phyloP scores from a whole-genome alignment of 2,113 vertebrate species.

The Sander vitreus region DNA sequence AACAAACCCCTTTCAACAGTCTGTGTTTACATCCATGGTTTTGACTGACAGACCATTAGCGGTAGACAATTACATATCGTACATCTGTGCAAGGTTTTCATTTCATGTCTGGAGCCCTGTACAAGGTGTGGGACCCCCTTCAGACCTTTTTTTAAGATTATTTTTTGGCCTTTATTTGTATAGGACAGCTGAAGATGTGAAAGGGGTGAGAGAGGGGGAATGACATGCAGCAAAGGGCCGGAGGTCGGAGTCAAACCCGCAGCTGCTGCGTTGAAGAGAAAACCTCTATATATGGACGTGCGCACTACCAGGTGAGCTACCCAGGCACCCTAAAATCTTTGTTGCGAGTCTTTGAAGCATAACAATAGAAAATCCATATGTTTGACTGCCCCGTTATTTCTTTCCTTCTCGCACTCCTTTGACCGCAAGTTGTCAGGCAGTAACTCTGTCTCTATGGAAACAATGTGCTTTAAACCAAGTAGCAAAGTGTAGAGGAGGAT shows the following conservation, averaged over 20 bases:
- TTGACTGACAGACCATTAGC: too few species aligned
- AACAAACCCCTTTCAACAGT: too few species aligned
- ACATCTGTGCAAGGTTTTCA: background rate
- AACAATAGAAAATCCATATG: constrained; percentile 5
- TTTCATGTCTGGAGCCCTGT: background rate
- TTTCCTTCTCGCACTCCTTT: constrained; percentile 10
- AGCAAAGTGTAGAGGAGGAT: constrained; percentile 20
- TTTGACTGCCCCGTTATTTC: constrained; percentile 28
- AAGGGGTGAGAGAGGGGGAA: too few species aligned
- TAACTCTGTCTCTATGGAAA: constrained; percentile 62
- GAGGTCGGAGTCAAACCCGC: too few species aligned
- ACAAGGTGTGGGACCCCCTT: background rate
- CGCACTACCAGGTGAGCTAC: too few species aligned
- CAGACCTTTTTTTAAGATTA: background rate
- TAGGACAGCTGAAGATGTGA: too few species aligned
- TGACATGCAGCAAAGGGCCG: too few species aligned
- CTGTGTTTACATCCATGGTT: too few species aligned
- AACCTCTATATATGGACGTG: too few species aligned
- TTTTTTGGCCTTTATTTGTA: too few species aligned
- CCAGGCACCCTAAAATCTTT: background rate
- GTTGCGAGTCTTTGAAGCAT: background rate
- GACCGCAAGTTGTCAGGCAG: constrained; percentile 46
- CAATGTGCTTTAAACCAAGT: constrained; percentile 39
- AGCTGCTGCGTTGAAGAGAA: too few species aligned
- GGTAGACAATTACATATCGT: too few species aligned